Evolutionary conservation across 2,113 vertebrate genomes (phyloP).

Genomic region (Scytalopus superciliaris): DNA sequence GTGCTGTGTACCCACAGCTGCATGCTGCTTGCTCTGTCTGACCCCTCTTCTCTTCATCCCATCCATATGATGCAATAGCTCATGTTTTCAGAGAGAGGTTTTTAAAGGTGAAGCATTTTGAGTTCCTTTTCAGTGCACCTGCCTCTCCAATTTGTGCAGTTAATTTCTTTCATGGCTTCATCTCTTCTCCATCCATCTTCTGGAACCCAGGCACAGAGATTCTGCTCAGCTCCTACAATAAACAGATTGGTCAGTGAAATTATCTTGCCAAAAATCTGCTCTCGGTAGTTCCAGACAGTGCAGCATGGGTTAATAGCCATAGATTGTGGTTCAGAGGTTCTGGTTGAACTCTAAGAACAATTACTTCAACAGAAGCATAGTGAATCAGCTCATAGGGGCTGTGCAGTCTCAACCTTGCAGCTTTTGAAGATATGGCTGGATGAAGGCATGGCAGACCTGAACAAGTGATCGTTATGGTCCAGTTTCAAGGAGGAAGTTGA

Average conservation of each 20-base stretch:
- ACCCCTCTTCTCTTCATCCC: not conserved
- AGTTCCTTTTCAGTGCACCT: not conserved
- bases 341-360: not conserved
- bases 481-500: not conserved
- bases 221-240: not conserved
- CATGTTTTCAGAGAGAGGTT: not conserved
- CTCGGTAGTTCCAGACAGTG: not conserved
- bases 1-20: not conserved
- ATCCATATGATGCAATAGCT: not conserved
- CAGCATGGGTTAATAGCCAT: not conserved
- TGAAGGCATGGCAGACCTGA: not conserved
- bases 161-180: not conserved
- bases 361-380: not conserved
- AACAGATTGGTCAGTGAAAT: not conserved
- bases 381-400: not conserved
- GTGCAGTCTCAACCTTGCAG: not conserved
- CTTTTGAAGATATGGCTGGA: not conserved
- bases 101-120: not conserved
- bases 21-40: not conserved
- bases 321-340: not conserved
- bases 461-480: not conserved
- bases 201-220: not conserved
- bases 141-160: not conserved
- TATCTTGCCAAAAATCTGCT: not conserved
- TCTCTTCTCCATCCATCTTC: not conserved